phyloP scores from a whole-genome alignment of 2,797 vertebrate genomes.

The Danio jaintianensis region DNA sequence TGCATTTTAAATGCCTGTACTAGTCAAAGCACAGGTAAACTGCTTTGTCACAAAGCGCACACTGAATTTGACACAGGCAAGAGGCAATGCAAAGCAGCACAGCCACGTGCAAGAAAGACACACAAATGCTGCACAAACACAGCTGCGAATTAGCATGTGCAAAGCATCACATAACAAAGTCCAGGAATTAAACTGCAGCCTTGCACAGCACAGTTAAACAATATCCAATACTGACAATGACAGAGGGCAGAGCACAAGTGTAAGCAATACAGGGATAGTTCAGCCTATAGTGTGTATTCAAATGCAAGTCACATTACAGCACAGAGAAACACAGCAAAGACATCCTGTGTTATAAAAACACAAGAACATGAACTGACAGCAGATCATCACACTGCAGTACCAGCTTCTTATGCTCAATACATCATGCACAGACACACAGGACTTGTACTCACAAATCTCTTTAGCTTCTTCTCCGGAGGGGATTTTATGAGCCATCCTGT shows the following conservation, averaged over 20 bases:
- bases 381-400: conserved; percentile 28
- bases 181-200: conserved; percentile 29
- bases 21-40: neutral
- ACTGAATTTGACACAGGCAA: conserved; percentile 22
- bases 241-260: neutral
- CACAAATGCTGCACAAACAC: conserved; percentile 40
- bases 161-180: conserved; percentile 28
- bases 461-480: conserved; percentile 96
- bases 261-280: conserved; percentile 8
- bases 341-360: conserved; percentile 8
- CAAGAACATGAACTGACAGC: conserved; percentile 19
- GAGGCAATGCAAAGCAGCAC: conserved; percentile 32
- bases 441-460: conserved; percentile 94
- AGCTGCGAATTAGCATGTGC: conserved; percentile 30
- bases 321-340: conserved; percentile 3
- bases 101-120: conserved; percentile 21
- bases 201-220: conserved; percentile 8
- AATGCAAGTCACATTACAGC: conserved; percentile 1
- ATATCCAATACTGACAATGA: conserved; percentile 12
- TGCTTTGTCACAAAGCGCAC: conserved; percentile 28
- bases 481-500: conserved; percentile 98
- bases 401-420: conserved; percentile 27
- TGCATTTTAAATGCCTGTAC: neutral
- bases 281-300: neutral
- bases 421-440: conserved; percentile 41